Base-by-base conservation (phyloP, 2,888 invertebrate genomes). In the Rutpela maculata region DNA sequence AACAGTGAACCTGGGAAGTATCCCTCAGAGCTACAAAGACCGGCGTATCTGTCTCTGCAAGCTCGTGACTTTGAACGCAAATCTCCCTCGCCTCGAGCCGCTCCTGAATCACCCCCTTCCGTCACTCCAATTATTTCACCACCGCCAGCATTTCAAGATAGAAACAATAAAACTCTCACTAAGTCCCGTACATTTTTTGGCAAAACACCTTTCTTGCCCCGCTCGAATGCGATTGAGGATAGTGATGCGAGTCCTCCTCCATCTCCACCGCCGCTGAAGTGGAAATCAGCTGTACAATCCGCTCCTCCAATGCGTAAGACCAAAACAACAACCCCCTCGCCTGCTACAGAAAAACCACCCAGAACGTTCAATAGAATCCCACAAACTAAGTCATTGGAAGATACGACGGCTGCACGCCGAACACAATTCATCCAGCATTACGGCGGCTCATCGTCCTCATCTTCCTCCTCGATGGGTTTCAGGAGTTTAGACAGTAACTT, bases 91-190 rank as follows among this genome's bases (percentile, higher is more conserved):
- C 89, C 89, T 1, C 90, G 90, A 12, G 88, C 88, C 12, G 83
- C 89, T 0, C 89, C 89, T 62, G 93, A 93, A 0, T 93, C 93
- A 43, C 93, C 93, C 2, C 93, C 84, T 63, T 85, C 93, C n/a
- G 89, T 93, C 15, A 94, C 94, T 0, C 94, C 94, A 9, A 94
- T 94, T 77, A 92, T 94, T 65, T 94, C 94, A 17, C 94, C 94
- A 11, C 94, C 94, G 0, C 94, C 93, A 11, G 94, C 94, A 11
- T 94, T 94, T 86, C 94, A 94, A 86, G 93, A 93, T 81, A 90
- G 81, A 85, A 88, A 70, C 78, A 88, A 70, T 79, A 71, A 84
- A 81, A 31, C 50, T 0, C n/a, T 31, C 15, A 84, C 78, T 76
- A 89, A 85, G 82, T 81, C 85, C 65, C 87, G 88, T 5, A 85